Base-by-base conservation (phyloP, 2,797 vertebrate species). In the Enteromius argenteus region DNA sequence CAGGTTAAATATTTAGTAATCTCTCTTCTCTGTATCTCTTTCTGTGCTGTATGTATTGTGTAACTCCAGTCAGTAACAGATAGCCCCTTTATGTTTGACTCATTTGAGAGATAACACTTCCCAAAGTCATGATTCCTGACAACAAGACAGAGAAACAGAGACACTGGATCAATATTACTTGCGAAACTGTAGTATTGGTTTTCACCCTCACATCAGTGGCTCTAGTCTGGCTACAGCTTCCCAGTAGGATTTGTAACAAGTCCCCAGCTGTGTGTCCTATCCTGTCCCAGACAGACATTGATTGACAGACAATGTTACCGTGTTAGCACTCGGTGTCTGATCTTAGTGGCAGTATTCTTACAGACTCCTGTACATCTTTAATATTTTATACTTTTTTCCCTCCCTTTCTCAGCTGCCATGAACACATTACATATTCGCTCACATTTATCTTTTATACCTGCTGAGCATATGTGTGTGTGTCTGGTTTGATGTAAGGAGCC, bases 301-400 rank as follows among this genome's bases (percentile, higher is more conserved):
- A 71, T 71, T 84, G 82, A 60, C 82, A 84, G 74, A 78, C 66
- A 84, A 37, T 46, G 74, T 78, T 60, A 84, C 66, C 62, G 51
- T 78, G 64, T 84, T 84, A 79, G 75, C 49, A 79, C 66, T 49
- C 51, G 10, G 1, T 71, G 53, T 84, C 64, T 84, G 82, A 84
- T 84, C 74, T 78, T 76, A 60, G 37, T 84, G 21, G 51, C 82
- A 71, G 64, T 56, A 60, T 69, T 78, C 74, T 44, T 35, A 58
- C 66, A 32, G 39, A 35, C 53, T 71, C 27, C 82, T 72, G 75
- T 84, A 84, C 21, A 79, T 78, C 51, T 78, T 84, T 79, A 84
- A 84, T 84, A 84, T 79, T 84, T 84, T 42, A 84, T 79, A 32
- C 58, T 27, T 77, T 84, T 62, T 64, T 84, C 37, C 27, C 74